A percentile compares a stretch with the other conserved stretches of the same genome.
These are phyloP conservation scores for Actinia equina DNA, from an alignment of 64 coral and sea anemone species.

Conservation along the genomic window DNA sequence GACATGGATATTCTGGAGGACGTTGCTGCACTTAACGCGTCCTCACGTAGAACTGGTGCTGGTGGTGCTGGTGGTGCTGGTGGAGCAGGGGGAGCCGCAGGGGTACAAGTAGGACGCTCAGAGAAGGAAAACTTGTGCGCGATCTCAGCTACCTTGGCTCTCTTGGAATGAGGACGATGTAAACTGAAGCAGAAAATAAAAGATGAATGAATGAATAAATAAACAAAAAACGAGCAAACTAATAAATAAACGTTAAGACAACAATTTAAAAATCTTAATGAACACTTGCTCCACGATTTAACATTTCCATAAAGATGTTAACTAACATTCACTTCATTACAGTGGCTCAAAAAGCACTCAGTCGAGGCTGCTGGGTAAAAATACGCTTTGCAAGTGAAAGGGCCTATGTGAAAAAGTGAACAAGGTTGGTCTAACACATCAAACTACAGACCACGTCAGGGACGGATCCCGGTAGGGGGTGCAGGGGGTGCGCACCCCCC, in stretches of 20 bases:
- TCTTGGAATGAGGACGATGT: slow-evolving; percentile 33
- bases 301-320: too few relatives aligned
- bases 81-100: background rate
- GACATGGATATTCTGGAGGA: slow-evolving; percentile 29
- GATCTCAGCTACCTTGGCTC: slow-evolving; percentile 55
- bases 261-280: too few relatives aligned
- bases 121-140: slow-evolving; percentile 51
- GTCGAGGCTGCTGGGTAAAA: too few relatives aligned
- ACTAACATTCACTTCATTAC: too few relatives aligned
- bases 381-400: too few relatives aligned
- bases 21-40: slow-evolving; percentile 55
- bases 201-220: background rate
- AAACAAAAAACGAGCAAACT: background rate
- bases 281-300: too few relatives aligned
- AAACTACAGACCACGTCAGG: too few relatives aligned
- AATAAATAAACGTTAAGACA: background rate
- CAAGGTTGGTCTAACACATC: too few relatives aligned
- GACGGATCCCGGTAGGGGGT: too few relatives aligned
- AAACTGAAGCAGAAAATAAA: slow-evolving; percentile 27
- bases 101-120: slow-evolving; percentile 19
- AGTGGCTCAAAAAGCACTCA: too few relatives aligned
- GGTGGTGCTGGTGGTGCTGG: background rate
- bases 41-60: slow-evolving; percentile 20
- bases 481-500: too few relatives aligned
- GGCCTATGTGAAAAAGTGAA: too few relatives aligned